These are phyloP conservation scores for Halichoeres trimaculatus DNA, from an alignment of 2,113 vertebrate species.

Conservation along the genomic window DNA sequence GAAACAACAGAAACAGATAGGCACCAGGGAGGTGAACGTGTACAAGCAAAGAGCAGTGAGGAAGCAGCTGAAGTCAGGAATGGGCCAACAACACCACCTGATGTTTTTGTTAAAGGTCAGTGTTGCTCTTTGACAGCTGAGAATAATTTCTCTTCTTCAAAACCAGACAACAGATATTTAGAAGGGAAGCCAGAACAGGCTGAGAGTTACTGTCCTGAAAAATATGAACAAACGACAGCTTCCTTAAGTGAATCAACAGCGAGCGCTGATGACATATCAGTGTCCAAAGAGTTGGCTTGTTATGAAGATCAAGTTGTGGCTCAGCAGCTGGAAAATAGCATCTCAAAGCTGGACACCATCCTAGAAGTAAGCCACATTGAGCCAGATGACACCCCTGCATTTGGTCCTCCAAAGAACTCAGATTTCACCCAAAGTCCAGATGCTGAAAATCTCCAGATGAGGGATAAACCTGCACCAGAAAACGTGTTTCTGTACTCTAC, in stretches of 20 bases:
- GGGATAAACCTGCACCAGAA: slow-evolving; percentile 3
- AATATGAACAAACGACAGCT: neutral
- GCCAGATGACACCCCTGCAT: slow-evolving; percentile 27
- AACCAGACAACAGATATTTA: slow-evolving; percentile 18
- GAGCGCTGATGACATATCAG: slow-evolving; percentile 5
- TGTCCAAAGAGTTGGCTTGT: slow-evolving; percentile 22
- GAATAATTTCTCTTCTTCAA: slow-evolving; percentile 21
- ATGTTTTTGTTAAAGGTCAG: slow-evolving; percentile 48
- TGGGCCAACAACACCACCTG: slow-evolving; percentile 24
- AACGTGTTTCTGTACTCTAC: slow-evolving; percentile 33
- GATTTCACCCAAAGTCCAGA: slow-evolving; percentile 34
- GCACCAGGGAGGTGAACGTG: slow-evolving; percentile 45
- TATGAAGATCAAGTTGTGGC: slow-evolving; percentile 18
- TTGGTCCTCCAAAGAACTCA: slow-evolving; percentile 19
- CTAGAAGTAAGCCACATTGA: slow-evolving; percentile 61
- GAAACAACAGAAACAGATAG: slow-evolving; percentile 30
- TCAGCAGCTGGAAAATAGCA: slow-evolving; percentile 47
- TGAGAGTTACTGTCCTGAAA: neutral
- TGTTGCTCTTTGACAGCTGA: slow-evolving; percentile 23
- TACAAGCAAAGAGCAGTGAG: slow-evolving; percentile 23
- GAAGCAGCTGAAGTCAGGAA: slow-evolving; percentile 24
- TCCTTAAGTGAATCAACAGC: slow-evolving; percentile 17
- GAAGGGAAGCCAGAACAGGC: slow-evolving; percentile 2
- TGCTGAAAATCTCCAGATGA: slow-evolving; percentile 5
- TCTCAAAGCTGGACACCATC: slow-evolving; percentile 73